Conservation (phyloP, 2,888 invertebrate species). For the Sphaerophoria taeniata region DNA sequence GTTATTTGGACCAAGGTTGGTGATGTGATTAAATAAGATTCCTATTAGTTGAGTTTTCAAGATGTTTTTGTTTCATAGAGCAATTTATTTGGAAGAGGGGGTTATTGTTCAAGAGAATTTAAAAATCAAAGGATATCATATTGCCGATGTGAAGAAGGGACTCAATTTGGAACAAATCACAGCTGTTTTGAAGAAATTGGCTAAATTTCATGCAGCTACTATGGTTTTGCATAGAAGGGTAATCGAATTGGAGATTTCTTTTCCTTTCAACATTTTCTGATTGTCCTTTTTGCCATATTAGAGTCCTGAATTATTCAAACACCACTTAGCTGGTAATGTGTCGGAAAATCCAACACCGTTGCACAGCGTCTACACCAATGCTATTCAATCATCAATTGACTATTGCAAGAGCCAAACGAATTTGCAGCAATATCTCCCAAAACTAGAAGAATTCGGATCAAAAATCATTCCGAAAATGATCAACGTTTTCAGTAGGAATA, state of each 20-base stretch:
- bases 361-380: conserved; percentile 77
- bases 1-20: conserved; percentile 77
- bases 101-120: conserved; percentile 84
- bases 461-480: conserved; percentile 77
- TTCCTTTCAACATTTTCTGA: too few species aligned
- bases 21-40: neutral
- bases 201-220: conserved; percentile 84
- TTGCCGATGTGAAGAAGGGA: conserved; percentile 83
- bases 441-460: conserved; percentile 75
- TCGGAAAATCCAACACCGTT: conserved; percentile 76
- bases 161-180: conserved; percentile 83
- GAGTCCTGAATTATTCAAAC: conserved; percentile 77
- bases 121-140: conserved; percentile 83
- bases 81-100: conserved; percentile 77
- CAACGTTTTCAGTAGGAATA: conserved; percentile 77
- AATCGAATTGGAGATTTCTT: conserved; percentile 1
- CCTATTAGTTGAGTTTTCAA: too few species aligned
- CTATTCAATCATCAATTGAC: conserved; percentile 76
- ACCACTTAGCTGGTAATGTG: conserved; percentile 77
- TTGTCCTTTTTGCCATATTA: conserved; percentile 41
- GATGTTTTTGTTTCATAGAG: conserved; percentile 59
- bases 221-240: conserved; percentile 84
- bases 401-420: conserved; percentile 75
- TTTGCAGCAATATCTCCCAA: conserved; percentile 75
- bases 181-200: conserved; percentile 83